Percentiles rank a stretch among this genome's conserved stretches.
These are phyloP conservation scores for Deilephila porcellus DNA, from an alignment of 2,888 invertebrate species.

Conservation along the genomic window DNA sequence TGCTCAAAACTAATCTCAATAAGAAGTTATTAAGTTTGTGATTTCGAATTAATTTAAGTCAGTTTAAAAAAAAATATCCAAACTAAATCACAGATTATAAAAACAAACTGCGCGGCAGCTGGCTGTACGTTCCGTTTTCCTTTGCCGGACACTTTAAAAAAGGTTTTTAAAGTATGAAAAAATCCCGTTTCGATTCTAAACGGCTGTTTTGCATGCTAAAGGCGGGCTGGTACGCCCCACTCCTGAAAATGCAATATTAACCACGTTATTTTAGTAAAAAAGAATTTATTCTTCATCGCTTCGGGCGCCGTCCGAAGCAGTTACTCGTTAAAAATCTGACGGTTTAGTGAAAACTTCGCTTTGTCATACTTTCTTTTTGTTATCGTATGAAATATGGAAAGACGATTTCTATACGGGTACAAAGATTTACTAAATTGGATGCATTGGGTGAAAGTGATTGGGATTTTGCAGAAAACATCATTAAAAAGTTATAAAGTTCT, in stretches of 20 bases:
- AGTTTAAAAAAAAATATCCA: no score
- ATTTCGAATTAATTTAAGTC: no score
- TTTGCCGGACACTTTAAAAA: conserved; percentile 4
- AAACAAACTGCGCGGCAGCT: neutral
- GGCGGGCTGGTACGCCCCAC: conserved; percentile 41
- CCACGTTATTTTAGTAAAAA: neutral
- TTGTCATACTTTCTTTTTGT: neutral
- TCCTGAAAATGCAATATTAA: conserved; percentile 46
- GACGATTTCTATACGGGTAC: neutral
- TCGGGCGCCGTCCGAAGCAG: conserved; percentile 12
- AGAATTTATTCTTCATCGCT: neutral
- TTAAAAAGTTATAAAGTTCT: no score
- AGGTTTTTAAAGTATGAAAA: neutral
- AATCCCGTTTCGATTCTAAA: conserved; percentile 35
- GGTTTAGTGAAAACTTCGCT: neutral
- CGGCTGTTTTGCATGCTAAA: conserved; percentile 45
- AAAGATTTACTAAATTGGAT: neutral
- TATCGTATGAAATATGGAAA: neutral
- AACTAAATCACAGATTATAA: neutral
- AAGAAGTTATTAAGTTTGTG: no score
- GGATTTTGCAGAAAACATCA: neutral
- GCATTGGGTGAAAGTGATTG: neutral
- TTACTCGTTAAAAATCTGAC: neutral
- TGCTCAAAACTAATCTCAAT: no score
- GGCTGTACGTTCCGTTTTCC: neutral